phyloP scores from a whole-genome alignment of 2,113 vertebrate genomes.

The Syrrhaptes paradoxus region DNA sequence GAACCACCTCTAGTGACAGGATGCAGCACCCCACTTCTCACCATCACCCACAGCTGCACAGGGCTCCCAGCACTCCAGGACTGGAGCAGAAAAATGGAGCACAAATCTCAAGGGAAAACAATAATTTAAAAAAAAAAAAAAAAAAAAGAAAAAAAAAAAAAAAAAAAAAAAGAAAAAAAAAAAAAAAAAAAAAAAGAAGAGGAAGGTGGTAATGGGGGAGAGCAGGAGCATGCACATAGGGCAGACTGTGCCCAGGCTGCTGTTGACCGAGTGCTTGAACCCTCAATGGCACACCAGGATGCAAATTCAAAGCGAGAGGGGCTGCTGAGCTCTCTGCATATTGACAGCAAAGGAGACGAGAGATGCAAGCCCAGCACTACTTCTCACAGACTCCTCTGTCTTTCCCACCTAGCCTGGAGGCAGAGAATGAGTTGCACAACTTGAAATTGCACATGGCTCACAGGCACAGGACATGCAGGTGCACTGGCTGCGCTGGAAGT shows the following conservation, averaged over 20 bases:
- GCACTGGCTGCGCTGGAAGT: background rate
- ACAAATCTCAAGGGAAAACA: rapidly evolving
- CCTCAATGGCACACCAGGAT: background rate
- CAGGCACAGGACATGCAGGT: background rate
- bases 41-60: rapidly evolving
- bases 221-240: rapidly evolving
- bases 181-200: background rate
- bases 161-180: background rate
- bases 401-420: background rate
- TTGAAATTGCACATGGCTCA: background rate
- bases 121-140: no score
- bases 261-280: background rate
- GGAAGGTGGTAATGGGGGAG: background rate
- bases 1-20: background rate
- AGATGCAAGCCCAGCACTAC: background rate
- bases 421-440: background rate
- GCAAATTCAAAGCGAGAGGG: background rate
- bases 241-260: background rate
- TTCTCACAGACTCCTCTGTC: background rate
- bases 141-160: background rate
- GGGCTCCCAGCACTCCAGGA: rapidly evolving
- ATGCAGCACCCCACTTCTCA: background rate
- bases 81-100: background rate
- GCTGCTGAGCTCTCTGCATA: background rate
- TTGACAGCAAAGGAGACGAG: background rate